A percentile compares a stretch with the other conserved stretches of the same genome.
Evolutionary conservation across 2,888 invertebrate genomes (phyloP).

Genomic region (Dorcus hopei): DNA sequence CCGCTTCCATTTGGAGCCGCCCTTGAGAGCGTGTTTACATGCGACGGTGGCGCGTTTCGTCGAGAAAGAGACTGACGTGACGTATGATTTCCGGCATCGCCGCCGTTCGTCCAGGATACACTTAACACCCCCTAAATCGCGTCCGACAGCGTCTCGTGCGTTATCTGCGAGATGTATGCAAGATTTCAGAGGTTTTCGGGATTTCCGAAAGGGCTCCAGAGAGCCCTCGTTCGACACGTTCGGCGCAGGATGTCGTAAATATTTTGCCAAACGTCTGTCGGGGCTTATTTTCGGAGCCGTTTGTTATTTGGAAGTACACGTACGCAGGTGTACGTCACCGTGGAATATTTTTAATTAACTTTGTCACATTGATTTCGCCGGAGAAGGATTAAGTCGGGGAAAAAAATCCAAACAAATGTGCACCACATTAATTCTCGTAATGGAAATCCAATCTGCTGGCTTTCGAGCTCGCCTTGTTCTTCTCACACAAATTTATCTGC

Average conservation of each 20-base stretch:
- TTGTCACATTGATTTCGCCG: no score
- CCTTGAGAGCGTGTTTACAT: slow-evolving; percentile 7
- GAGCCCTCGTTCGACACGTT: background rate
- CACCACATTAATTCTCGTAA: no score
- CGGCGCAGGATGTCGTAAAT: slow-evolving; percentile 5
- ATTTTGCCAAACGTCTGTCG: slow-evolving; percentile 4
- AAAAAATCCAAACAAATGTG: background rate
- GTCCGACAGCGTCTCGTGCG: background rate
- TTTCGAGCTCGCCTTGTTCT: no score
- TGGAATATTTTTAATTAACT: no score
- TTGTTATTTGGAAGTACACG: no score
- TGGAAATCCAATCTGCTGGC: no score
- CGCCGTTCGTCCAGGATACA: background rate
- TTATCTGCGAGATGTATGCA: slow-evolving; percentile 6
- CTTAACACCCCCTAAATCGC: slow-evolving; percentile 3
- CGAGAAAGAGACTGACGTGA: background rate
- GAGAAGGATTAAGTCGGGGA: background rate
- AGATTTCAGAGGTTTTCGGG: slow-evolving; percentile 8
- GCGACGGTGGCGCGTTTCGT: background rate
- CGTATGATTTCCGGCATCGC: slow-evolving; percentile 6
- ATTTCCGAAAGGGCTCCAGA: slow-evolving; percentile 8
- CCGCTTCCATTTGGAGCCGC: slow-evolving; percentile 2
- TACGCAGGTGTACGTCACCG: no score
- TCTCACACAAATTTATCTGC: no score
- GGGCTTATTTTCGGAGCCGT: background rate